Evolutionary conservation across 2,797 vertebrate genomes (phyloP).

Genomic region (Molothrus aeneus): DNA sequence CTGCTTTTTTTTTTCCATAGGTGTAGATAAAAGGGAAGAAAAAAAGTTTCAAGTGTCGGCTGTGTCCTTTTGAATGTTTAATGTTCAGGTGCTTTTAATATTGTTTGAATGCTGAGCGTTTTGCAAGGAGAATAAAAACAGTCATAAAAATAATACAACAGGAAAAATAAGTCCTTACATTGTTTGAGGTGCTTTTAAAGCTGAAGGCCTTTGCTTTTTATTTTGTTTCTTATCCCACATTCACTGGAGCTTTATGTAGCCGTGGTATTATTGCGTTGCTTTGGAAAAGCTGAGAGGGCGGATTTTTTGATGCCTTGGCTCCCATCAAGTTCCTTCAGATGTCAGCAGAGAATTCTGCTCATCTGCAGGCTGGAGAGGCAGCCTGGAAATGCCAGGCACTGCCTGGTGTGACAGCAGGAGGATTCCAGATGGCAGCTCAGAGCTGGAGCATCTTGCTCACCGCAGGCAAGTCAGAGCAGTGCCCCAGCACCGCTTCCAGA

Average conservation of each 20-base stretch:
- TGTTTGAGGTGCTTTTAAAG: background rate
- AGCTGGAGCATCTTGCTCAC: background rate
- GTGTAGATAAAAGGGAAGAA: background rate
- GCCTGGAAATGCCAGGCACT: background rate
- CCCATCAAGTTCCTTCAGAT: background rate
- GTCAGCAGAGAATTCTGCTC: background rate
- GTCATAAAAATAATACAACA: slow-evolving; percentile 6
- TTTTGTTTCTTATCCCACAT: background rate
- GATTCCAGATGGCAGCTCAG: background rate
- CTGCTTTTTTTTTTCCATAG: background rate
- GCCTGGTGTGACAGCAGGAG: background rate
- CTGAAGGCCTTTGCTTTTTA: background rate
- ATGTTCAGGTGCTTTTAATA: slow-evolving; percentile 40
- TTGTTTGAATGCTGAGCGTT: background rate
- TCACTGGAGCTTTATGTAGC: background rate
- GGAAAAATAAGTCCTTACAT: background rate
- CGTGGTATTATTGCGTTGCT: background rate
- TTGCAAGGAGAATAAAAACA: background rate
- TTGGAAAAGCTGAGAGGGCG: background rate
- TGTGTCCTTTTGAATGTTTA: background rate
- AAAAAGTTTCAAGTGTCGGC: background rate
- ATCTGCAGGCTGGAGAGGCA: background rate
- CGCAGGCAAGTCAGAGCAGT: slow-evolving; percentile 22
- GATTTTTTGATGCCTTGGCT: background rate
- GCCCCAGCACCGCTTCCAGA: background rate